Evolutionary conservation across 1,140 invertebrate genomes (phyloP).

Genomic region (Melitaea cinxia): DNA sequence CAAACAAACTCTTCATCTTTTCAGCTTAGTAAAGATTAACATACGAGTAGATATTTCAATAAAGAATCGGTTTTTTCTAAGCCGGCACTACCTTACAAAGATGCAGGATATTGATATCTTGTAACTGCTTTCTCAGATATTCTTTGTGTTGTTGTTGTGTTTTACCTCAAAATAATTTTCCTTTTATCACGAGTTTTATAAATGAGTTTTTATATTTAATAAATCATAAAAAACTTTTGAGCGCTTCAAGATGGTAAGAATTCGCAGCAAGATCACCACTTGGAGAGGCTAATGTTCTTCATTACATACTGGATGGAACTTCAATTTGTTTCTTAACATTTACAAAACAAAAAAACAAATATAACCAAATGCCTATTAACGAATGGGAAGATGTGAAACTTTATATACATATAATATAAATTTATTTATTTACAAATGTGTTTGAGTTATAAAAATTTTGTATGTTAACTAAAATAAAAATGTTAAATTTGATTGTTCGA

Average conservation of each 20-base stretch:
- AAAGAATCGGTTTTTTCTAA: no score
- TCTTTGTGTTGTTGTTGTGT: neutral
- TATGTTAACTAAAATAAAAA: neutral
- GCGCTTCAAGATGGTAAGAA: conserved; percentile 46
- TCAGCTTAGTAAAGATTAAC: no score
- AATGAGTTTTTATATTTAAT: conserved; percentile 38
- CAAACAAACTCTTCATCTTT: no score
- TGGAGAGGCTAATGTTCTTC: conserved; percentile 56
- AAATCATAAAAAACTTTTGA: conserved; percentile 45
- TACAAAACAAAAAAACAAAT: neutral
- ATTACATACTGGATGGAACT: conserved; percentile 44
- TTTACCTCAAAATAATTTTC: neutral
- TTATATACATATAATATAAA: no score
- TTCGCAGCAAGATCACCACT: conserved; percentile 37
- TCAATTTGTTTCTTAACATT: conserved; percentile 18
- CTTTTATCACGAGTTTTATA: conserved; percentile 26
- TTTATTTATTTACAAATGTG: no score
- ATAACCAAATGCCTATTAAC: neutral
- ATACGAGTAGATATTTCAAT: no score
- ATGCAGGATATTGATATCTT: no score
- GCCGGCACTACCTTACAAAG: no score
- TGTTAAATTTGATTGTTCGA: no score
- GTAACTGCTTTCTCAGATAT: no score
- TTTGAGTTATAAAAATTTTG: no score
- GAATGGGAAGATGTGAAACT: no score